A percentile compares a stretch with the other conserved stretches of the same genome.
These are phyloP conservation scores for Semaprochilodus insignis DNA, from an alignment of 2,797 vertebrate genomes.

Conservation along the genomic window DNA sequence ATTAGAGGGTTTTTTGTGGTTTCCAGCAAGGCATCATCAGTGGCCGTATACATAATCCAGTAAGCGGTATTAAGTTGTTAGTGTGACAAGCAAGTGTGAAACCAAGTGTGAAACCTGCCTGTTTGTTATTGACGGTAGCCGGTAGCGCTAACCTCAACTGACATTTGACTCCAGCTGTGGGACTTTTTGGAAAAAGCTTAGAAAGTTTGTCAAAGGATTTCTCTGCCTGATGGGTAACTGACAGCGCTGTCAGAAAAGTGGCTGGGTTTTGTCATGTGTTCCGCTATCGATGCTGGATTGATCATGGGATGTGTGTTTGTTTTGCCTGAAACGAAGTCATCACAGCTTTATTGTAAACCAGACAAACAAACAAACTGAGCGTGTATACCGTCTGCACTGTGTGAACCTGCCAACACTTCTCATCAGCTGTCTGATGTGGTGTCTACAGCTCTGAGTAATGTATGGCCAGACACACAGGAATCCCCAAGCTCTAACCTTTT, in stretches of 20 bases:
- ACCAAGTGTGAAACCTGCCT: slow-evolving; percentile 28
- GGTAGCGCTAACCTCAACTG: not conserved
- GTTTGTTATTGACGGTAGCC: slow-evolving; percentile 1
- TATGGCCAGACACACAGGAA: slow-evolving; percentile 77
- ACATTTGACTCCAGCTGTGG: not conserved
- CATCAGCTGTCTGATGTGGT: slow-evolving; percentile 68
- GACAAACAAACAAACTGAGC: not conserved
- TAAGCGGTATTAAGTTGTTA: not conserved
- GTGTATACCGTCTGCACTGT: slow-evolving; percentile 6
- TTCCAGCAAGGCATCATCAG: slow-evolving; percentile 28
- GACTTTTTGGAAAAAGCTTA: not conserved
- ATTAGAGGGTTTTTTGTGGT: slow-evolving; percentile 30
- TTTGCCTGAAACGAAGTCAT: slow-evolving; percentile 23
- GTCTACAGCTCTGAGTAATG: slow-evolving; percentile 76
- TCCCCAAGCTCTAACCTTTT: slow-evolving; percentile 81
- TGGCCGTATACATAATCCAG: not conserved
- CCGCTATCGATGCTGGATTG: not conserved
- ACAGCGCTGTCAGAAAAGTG: not conserved
- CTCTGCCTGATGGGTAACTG: not conserved
- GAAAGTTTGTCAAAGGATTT: not conserved
- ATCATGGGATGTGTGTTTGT: not conserved
- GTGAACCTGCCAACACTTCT: slow-evolving; percentile 67
- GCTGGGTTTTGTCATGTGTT: not conserved
- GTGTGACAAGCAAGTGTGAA: slow-evolving; percentile 19
- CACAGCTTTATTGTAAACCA: slow-evolving; percentile 38